Evolutionary conservation across 2,888 invertebrate genomes (phyloP), one percentile per base, ranked within the genome.

Genomic region (Bhutanitis thaidina): DNA sequence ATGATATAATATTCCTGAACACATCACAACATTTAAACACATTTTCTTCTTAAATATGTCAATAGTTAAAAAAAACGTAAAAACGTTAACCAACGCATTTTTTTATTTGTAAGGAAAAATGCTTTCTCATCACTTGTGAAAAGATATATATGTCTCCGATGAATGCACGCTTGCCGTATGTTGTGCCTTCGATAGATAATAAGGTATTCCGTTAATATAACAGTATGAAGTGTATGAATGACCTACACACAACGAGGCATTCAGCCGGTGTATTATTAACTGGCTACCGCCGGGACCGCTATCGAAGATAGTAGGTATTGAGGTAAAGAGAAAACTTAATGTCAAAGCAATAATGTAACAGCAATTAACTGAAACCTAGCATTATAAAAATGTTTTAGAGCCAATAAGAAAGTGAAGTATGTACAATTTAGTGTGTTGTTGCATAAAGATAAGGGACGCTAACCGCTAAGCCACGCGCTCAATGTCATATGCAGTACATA

Each of bases 151-250:
- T 57, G 52, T 49, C 51, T 48, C 52, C 51, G 45, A 53, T 49
- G 45, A 49, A 43, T 44, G 50, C 41, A 44, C 60, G 59, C 54
- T 55, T 53, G 56, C 54, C 50, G 50, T 53, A 57, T 60, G 63
- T 69, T 70, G 71, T 81, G 76, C 76, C 80, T 78, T 76, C 69
- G 70, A 59, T 58, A 69, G 64, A 77, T 80, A 79, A 78, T 78
- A 74, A 73, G 69, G 49, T 60, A 67, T 76, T 65, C 86, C 84
- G 84, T 86, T 86, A 85, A 56, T 75, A 59, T 65, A 77, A 77
- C 77, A 71, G 77, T 77, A 74, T 67, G 70, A 61, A 67, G 67
- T 67, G 70, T 70, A 61, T 35, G 74, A 71, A 61, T 35, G 74
- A 71, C 68, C 71, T 72, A 74, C 68, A 67, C 59, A 67, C 64